phyloP scores from a whole-genome alignment of 2,797 vertebrate genomes.

The Melanotaenia trifasciata region DNA sequence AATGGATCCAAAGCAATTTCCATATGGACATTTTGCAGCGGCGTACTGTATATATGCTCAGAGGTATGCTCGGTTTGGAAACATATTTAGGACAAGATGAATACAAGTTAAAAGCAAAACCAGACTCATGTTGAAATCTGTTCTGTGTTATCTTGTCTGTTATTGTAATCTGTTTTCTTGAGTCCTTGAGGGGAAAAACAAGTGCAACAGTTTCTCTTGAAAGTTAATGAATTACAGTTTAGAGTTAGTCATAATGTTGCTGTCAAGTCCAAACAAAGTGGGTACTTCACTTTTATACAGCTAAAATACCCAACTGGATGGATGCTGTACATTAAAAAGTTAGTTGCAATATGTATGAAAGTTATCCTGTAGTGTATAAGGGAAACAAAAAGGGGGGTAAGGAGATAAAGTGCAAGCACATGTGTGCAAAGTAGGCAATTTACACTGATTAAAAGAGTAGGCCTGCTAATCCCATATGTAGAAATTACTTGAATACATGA shows the following conservation, averaged over 20 bases:
- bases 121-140: conserved; percentile 20
- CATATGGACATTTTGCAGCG: conserved; percentile 50
- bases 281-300: conserved; percentile 35
- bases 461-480: conserved; percentile 61
- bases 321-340: conserved; percentile 31
- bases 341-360: conserved; percentile 5
- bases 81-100: conserved; percentile 47
- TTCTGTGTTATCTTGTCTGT: conserved; percentile 49
- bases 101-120: conserved; percentile 38
- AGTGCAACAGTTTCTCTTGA: conserved; percentile 49
- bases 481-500: conserved; percentile 50
- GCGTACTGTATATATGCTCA: conserved; percentile 33
- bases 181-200: conserved; percentile 41
- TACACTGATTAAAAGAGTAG: conserved; percentile 60
- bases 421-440: conserved; percentile 48
- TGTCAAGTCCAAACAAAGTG: conserved; percentile 17
- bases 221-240: conserved; percentile 55
- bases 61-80: conserved; percentile 46
- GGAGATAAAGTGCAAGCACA: conserved; percentile 28
- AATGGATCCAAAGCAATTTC: conserved; percentile 52
- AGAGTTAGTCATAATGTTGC: conserved; percentile 44
- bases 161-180: conserved; percentile 37
- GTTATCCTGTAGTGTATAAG: conserved; percentile 13
- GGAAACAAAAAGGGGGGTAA: background rate
- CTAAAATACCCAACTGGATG: conserved; percentile 51